Percentiles rank a stretch among this genome's conserved stretches.
Conservation (phyloP, 2,797 vertebrate species). For the Takifugu ocellatus region DNA sequence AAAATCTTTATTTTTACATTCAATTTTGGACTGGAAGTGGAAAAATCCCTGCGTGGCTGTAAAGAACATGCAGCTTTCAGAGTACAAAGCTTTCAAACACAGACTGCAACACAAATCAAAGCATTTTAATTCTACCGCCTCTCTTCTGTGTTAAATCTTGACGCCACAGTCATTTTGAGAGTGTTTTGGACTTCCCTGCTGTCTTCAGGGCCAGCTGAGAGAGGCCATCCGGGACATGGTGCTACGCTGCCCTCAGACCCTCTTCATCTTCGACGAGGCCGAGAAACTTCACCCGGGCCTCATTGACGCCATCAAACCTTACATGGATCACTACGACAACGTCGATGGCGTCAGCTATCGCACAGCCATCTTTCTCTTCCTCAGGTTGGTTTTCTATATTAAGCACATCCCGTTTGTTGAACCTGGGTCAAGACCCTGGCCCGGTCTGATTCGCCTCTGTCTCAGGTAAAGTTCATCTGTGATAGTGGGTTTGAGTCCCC, state of each 20-base stretch:
- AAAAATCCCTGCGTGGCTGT: no score
- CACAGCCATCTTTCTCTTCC: slow-evolving; percentile 88
- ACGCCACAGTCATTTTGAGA: background rate
- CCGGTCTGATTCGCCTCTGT: background rate
- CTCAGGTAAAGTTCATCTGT: background rate
- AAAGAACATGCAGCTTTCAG: background rate
- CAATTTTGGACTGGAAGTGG: background rate
- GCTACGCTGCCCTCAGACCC: slow-evolving; percentile 81
- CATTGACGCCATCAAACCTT: slow-evolving; percentile 85
- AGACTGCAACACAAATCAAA: no score
- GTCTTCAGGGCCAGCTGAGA: slow-evolving; percentile 80
- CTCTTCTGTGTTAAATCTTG: background rate
- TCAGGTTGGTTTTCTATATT: slow-evolving; percentile 79
- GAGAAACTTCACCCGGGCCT: slow-evolving; percentile 91
- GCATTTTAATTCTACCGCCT: background rate
- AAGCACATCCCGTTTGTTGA: background rate
- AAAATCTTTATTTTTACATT: no score
- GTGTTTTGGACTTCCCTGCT: background rate
- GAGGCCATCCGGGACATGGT: slow-evolving; percentile 81
- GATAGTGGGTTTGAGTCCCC: no score
- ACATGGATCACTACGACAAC: slow-evolving; percentile 75
- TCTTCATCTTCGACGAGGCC: slow-evolving; percentile 94
- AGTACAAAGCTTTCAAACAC: background rate
- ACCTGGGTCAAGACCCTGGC: background rate
- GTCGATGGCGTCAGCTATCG: slow-evolving; percentile 65